These are phyloP conservation scores for Hippocampus guttulatus DNA, from an alignment of 2,113 vertebrate genomes.

Conservation along the genomic window DNA sequence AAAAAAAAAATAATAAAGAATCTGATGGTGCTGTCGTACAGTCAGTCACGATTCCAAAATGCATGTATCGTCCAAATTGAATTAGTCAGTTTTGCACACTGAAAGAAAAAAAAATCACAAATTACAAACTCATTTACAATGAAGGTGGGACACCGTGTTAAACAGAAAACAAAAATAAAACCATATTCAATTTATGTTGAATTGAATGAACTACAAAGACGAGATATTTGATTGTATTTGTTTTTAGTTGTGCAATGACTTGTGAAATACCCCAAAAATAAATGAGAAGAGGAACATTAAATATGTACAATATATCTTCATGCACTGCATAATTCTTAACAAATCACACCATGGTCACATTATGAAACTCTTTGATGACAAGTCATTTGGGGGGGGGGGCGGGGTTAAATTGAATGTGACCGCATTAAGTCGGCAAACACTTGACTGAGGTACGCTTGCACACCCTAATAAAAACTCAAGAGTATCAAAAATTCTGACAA, in stretches of 20 bases:
- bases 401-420: not conserved
- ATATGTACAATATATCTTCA: constrained; percentile 54
- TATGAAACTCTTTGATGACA: not conserved
- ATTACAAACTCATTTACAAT: not conserved
- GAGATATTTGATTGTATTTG: not conserved
- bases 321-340: not conserved
- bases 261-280: constrained; percentile 19
- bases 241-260: not conserved
- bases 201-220: too few species aligned
- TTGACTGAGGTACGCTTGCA: not conserved
- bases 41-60: too few species aligned
- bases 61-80: too few species aligned
- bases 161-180: too few species aligned
- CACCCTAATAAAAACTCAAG: not conserved
- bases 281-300: constrained; percentile 14
- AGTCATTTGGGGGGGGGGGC: not conserved
- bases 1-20: not conserved
- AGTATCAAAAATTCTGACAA: not conserved
- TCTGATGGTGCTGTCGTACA: too few species aligned
- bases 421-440: not conserved
- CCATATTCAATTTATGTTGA: too few species aligned
- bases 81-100: not conserved
- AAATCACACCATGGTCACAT: not conserved
- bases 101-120: not conserved
- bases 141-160: too few species aligned